These are phyloP conservation scores for Cartodere bifasciata DNA, from an alignment of 2,888 invertebrate species.

Conservation along the genomic window DNA sequence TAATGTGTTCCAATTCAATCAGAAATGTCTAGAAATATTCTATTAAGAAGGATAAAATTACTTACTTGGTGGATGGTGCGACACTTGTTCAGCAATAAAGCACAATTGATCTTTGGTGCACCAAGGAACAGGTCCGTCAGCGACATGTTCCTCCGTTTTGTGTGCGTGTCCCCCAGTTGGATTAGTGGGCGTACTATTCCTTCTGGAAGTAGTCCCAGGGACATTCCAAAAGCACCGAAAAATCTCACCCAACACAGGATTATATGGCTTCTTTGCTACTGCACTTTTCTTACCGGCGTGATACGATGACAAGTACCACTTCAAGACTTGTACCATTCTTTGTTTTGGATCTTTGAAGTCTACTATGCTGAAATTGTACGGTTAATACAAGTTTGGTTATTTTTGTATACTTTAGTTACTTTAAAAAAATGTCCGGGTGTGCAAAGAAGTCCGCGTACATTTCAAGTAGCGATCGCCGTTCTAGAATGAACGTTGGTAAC, in stretches of 20 bases:
- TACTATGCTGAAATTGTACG: constrained; percentile 63
- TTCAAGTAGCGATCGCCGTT: constrained; percentile 90
- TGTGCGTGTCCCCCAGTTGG: constrained; percentile 8
- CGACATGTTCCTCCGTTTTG: constrained; percentile 45
- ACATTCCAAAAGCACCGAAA: constrained; percentile 84
- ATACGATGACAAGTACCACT: constrained; percentile 97
- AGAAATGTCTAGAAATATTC: not conserved
- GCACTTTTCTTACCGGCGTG: constrained; percentile 96
- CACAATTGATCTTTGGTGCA: constrained; percentile 75
- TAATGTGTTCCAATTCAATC: constrained; percentile 1
- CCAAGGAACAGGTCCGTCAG: constrained; percentile 87
- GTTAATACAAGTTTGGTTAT: constrained; percentile 1
- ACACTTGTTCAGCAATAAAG: constrained; percentile 97
- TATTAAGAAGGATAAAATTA: constrained; percentile 16
- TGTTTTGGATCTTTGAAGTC: constrained; percentile 77
- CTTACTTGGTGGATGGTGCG: constrained; percentile 94
- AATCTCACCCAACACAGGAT: constrained; percentile 94
- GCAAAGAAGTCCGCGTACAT: constrained; percentile 99
- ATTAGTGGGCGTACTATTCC: constrained; percentile 3
- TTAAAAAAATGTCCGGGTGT: constrained; percentile 92
- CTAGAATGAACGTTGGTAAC: constrained; percentile 95
- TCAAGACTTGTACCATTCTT: constrained; percentile 85
- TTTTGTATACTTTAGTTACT: constrained; percentile 38
- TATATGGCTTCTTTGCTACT: constrained; percentile 98
- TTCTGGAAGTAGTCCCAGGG: constrained; percentile 24